Evolutionary conservation across 1,140 invertebrate species (phyloP), one percentile per base, ranked within the genome.

Genomic region (Zaprionus lachaisei): DNA sequence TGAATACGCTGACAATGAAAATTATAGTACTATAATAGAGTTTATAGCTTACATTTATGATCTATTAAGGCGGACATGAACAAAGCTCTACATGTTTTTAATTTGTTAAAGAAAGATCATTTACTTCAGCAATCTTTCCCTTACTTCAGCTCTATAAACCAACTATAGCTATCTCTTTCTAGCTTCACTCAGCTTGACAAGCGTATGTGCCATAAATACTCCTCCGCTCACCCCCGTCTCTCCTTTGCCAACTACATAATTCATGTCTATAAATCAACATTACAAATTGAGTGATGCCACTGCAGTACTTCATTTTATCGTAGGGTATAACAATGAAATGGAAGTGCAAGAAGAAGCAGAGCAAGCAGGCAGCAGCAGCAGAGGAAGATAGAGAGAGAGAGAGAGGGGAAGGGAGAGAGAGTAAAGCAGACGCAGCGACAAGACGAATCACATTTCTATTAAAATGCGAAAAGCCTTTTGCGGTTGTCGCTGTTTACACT

Each of bases 391-490:
- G 26, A n/a, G 12, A 49, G 37, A 20, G 41, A 34, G 15, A 55
- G 41, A 44, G 24, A 22, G 17, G 0, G 44, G 51, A 1, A 15
- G 34, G 2, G 44, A 38, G 41, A 15, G 26, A 14, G 61, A 17
- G 70, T 64, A 37, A 51, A 37, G 31, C 49, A 72, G 44, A 66
- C 20, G 49, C 62, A 44, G 66, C 55, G 60, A 58, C 69, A 73
- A 79, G 81, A 85, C 79, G 83, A 80, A 77, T 76, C 83, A 89
- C 81, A 85, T 89, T 89, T 89, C 85, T 85, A 89, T 89, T 90
- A 90, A 90, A 89, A 89, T 89, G 85, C 84, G 81, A 90, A 87
- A 87, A 90, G 84, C 84, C 85, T 84, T 87, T 89, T 84, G 81
- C 74, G 84, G 78, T 73, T 77, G 64, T 54, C 57, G 69, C 68